These are phyloP conservation scores for Heliocidaris tuberculata DNA, from an alignment of 35 echinoderm and acorn worm species.

Conservation along the genomic window DNA sequence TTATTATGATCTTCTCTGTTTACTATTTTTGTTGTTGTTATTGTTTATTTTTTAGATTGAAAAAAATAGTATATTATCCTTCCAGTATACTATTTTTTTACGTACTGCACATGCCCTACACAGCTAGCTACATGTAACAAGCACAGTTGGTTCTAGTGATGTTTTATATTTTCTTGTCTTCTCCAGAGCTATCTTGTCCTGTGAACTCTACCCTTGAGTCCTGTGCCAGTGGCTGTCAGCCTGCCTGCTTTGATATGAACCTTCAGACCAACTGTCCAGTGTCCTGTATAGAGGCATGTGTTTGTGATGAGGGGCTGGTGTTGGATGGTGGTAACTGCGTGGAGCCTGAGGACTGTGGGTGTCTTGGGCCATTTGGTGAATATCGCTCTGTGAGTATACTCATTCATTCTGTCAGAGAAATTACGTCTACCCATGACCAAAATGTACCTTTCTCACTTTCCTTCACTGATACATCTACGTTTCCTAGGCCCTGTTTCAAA, in stretches of 20 bases:
- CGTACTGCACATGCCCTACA: too few species aligned
- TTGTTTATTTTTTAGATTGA: too few species aligned
- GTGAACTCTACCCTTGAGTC: conserved; percentile 50
- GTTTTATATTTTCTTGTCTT: not conserved
- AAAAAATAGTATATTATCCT: too few species aligned
- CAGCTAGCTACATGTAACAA: too few species aligned
- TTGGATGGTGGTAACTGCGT: conserved; percentile 76
- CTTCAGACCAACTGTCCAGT: conserved; percentile 23
- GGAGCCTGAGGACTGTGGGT: conserved; percentile 67
- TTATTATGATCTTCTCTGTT: too few species aligned
- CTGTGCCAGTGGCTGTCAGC: conserved; percentile 79
- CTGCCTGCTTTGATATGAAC: conserved; percentile 55
- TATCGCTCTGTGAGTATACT: conserved; percentile 62
- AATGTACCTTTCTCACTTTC: too few species aligned
- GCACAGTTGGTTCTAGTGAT: too few species aligned
- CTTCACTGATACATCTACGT: too few species aligned
- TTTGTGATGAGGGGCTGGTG: conserved; percentile 68
- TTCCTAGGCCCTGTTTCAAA: too few species aligned
- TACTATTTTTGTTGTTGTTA: too few species aligned
- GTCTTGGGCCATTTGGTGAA: conserved; percentile 36
- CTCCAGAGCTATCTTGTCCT: conserved; percentile 68
- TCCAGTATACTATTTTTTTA: too few species aligned
- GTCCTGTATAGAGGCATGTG: conserved; percentile 78
- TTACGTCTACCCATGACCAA: too few species aligned
- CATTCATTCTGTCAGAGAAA: not conserved